A percentile compares a stretch with the other conserved stretches of the same genome.
phyloP scores from a whole-genome alignment of 2,888 invertebrate genomes.

The Eutolmus rufibarbis region DNA sequence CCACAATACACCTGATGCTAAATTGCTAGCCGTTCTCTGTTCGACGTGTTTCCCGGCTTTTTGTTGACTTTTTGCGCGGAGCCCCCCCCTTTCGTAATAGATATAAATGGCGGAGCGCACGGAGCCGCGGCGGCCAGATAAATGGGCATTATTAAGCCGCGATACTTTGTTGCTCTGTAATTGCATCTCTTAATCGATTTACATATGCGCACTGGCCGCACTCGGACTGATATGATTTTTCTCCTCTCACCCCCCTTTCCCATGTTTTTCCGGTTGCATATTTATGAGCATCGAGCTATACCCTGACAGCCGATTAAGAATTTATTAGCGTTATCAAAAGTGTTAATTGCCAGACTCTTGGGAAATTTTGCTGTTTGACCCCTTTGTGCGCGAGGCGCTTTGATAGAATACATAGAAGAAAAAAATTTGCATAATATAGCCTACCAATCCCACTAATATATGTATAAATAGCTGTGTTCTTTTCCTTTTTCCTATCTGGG shows the following conservation, averaged over 20 bases:
- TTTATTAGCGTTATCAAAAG: constrained; percentile 32
- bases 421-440: too few species aligned
- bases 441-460: too few species aligned
- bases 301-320: constrained; percentile 24
- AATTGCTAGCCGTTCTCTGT: neutral
- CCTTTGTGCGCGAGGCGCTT: neutral
- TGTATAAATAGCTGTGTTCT: too few species aligned
- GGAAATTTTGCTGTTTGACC: neutral
- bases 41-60: neutral
- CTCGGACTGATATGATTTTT: constrained; percentile 25
- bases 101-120: neutral
- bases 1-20: neutral
- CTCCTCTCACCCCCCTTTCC: neutral
- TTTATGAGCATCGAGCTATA: neutral
- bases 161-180: constrained; percentile 25
- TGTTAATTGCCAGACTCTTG: constrained; percentile 24
- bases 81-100: neutral
- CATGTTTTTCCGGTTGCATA: neutral
- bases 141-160: constrained; percentile 30
- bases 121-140: constrained; percentile 2
- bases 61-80: neutral
- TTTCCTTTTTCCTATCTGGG: too few species aligned
- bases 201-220: constrained; percentile 23
- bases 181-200: constrained; percentile 36
- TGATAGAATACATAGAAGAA: neutral